Evolutionary conservation across 2,113 vertebrate species (phyloP), one percentile per base, ranked within the genome.

Genomic region (Gavia stellata): DNA sequence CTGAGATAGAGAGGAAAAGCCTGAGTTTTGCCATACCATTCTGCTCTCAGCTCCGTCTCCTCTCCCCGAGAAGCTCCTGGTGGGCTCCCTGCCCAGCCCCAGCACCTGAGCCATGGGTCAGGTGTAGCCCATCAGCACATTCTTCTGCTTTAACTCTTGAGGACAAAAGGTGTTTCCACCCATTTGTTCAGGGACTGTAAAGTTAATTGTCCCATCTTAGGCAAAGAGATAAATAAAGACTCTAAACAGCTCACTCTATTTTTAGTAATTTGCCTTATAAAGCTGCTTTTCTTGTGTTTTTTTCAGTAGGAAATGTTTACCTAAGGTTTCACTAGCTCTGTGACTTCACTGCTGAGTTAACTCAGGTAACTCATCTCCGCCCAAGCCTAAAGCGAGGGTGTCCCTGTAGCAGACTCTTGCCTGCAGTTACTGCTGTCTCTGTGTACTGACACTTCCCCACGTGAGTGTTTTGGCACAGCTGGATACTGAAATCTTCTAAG

Each of bases 51-150:
- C 38, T 88, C 65, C 9, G 14, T 12, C 40, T 82, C 19, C 13
- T 63, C 70, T 88, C 8, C 8, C 16, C 2, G 2, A 6, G 68
- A 3, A 28, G 15, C 10, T 42, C 47, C 33, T 9, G 5, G 28
- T 28, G 49, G 8, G 6, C 14, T 72, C 26, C 58, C 29, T 15
- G 29, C 23, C 33, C 16, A 40, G 16, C 53, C 31, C 4, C 17
- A 58, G 36, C 36, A 10, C n/a, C 31, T 58, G 52, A 26, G 18
- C 53, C 4, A 0, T 4, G 5, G 18, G 1, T 2, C 36, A 90
- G 28, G 9, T 19, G 24, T 26, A 68, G 18, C n/a, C n/a, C 11
- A 1, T 9, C 40, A 84, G 23, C 72, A 12, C 5, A 40, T 87
- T 34, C 49, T 75, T 40, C 52, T 88, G 40, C n/a, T 81, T 68